These are phyloP conservation scores for Ceratina japonica DNA, from an alignment of 1,140 invertebrate genomes.

Conservation along the genomic window DNA sequence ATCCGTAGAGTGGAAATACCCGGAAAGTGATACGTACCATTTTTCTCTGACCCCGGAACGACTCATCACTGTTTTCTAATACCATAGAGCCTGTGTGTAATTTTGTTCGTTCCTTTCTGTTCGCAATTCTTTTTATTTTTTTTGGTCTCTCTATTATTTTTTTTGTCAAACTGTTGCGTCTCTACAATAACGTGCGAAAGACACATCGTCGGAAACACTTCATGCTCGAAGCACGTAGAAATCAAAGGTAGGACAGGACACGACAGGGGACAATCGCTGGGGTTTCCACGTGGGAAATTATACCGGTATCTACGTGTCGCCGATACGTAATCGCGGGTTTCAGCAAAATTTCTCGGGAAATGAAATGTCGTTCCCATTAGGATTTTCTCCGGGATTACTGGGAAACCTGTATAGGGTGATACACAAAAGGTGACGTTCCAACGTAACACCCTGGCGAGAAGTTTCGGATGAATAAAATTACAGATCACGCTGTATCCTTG, in stretches of 20 bases:
- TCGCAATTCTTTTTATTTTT: not conserved
- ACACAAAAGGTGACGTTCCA: slow-evolving; percentile 25
- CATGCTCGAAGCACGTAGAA: slow-evolving; percentile 26
- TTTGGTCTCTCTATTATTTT: not conserved
- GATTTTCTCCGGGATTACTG: not conserved
- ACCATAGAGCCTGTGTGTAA: slow-evolving; percentile 17
- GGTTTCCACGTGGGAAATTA: not conserved
- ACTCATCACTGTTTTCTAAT: slow-evolving; percentile 7
- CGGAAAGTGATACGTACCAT: slow-evolving; percentile 4
- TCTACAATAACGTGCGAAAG: slow-evolving; percentile 16
- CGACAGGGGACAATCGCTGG: not conserved
- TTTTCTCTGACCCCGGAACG: not conserved
- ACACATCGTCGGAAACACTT: slow-evolving; percentile 43
- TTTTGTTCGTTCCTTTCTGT: not conserved
- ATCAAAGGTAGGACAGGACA: slow-evolving; percentile 23
- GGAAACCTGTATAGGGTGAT: too few species aligned
- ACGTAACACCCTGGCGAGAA: too few species aligned
- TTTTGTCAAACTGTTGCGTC: not conserved
- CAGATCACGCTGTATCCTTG: not conserved
- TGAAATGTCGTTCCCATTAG: not conserved
- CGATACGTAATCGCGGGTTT: not conserved
- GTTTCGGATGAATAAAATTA: too few species aligned
- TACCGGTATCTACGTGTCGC: not conserved
- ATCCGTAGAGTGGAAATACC: slow-evolving; percentile 53
- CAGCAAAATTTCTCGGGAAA: not conserved